phyloP scores from a whole-genome alignment of 2,888 invertebrate genomes.

The Clostera curtula region DNA sequence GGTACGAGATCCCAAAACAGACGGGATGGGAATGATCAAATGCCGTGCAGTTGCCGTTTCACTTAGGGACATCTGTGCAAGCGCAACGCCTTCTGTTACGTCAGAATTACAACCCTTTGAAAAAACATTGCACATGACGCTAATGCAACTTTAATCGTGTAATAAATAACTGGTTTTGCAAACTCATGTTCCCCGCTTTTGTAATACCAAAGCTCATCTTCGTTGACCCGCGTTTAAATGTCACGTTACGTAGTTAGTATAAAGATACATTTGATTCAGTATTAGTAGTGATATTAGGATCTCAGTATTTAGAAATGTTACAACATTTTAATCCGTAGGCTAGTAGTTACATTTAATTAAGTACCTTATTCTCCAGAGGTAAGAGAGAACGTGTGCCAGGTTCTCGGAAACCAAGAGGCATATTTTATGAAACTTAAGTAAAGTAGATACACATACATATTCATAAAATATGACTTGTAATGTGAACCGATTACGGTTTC shows the following conservation, averaged over 20 bases:
- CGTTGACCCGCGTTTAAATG: conserved; percentile 3
- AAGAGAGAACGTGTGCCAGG: too few relatives aligned
- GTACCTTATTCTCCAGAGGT: too few relatives aligned
- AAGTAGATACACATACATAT: conserved; percentile 3
- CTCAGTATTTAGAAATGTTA: too few relatives aligned
- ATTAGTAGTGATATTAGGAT: too few relatives aligned
- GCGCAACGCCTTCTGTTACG: conserved; percentile 39
- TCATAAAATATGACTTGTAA: conserved; percentile 15
- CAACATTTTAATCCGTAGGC: too few relatives aligned
- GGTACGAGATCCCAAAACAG: conserved; percentile 20
- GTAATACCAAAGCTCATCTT: conserved; percentile 2
- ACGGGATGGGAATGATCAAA: conserved; percentile 31
- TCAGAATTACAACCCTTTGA: conserved; percentile 43
- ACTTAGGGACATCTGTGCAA: conserved; percentile 51
- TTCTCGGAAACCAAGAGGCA: too few relatives aligned
- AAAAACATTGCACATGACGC: conserved; percentile 28
- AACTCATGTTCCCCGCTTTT: neutral
- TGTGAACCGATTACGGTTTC: conserved; percentile 21
- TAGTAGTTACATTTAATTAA: too few relatives aligned
- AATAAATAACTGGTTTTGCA: conserved; percentile 1
- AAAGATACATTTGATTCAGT: too few relatives aligned
- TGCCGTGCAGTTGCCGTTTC: conserved; percentile 26
- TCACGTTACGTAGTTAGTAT: conserved; percentile 1
- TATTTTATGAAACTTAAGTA: conserved; percentile 1
- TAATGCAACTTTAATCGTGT: conserved; percentile 16